Evolutionary conservation across 2,797 vertebrate species (phyloP).

Genomic region (Yasuhikotakia modesta): DNA sequence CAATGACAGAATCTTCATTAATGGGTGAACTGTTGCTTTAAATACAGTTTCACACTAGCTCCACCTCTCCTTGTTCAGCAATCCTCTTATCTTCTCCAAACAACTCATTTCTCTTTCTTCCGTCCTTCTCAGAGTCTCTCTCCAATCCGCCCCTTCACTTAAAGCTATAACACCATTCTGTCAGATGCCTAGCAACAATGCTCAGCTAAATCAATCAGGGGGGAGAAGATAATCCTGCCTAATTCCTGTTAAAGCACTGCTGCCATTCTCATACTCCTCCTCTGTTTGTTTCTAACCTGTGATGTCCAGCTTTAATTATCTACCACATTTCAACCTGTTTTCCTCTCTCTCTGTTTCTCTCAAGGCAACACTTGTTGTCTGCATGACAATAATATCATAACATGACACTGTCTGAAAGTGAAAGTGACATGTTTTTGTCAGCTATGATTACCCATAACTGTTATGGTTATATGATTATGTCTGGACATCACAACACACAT

Average conservation of each 20-base stretch:
- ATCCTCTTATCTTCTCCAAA: conserved; percentile 44
- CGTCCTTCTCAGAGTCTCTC: conserved; percentile 15
- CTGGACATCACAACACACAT: too few species aligned
- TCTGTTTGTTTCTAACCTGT: conserved; percentile 34
- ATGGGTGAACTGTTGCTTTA: neutral
- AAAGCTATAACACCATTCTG: conserved; percentile 39
- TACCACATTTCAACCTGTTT: neutral
- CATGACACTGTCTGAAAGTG: too few species aligned
- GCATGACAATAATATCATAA: too few species aligned
- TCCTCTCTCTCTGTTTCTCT: too few species aligned
- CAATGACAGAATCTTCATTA: neutral
- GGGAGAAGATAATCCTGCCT: conserved; percentile 42
- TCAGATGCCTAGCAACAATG: conserved; percentile 59
- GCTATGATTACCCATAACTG: too few species aligned
- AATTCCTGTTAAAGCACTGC: conserved; percentile 34
- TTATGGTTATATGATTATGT: too few species aligned
- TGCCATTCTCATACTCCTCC: conserved; percentile 36
- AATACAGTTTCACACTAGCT: conserved; percentile 3
- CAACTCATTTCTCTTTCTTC: conserved; percentile 28
- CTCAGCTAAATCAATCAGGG: conserved; percentile 53
- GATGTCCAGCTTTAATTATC: conserved; percentile 41
- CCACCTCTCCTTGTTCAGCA: neutral
- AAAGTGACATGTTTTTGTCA: too few species aligned
- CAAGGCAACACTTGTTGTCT: too few species aligned
- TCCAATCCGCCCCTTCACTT: conserved; percentile 30